Base-by-base conservation (phyloP, 2,888 invertebrate species). In the Drosophila robusta region DNA sequence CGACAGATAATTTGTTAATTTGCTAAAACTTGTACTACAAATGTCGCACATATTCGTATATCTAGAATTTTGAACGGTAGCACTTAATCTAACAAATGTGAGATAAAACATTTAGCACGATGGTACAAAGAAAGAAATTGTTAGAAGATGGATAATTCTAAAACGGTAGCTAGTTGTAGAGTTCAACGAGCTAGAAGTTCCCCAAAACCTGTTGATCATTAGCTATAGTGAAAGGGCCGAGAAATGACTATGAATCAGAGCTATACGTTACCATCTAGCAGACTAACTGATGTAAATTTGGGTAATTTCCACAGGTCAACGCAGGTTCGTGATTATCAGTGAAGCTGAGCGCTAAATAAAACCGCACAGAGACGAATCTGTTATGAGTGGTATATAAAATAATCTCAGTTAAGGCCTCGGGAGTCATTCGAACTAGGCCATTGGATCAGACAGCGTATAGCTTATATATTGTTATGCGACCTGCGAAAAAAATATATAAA, bases 1-100 rank as follows among this genome's bases (percentile, higher is more conserved):
- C 3, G 3, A 52, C n/a, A 74, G 62, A 69, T 62, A 66, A 63
- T 60, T 66, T 42, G 22, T 66, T 52, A 62, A 60, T 65, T 70
- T 55, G 44, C 52, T 14, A 18, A 29, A 47, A 47, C 55, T 50
- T 58, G 55, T 56, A 14, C 24, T 9, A 69, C 75, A 70, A 51
- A 26, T 69, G 45, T 69, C 8, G 49, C 41, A 45, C 36, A 61
- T 36, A 52, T 38, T 50, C 12, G 29, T 64, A 38, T 26, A n/a
- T 47, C 12, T 55, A 12, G 26, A 36, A 12, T 41, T 34, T 24
- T 18, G 16, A 39, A n/a, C 42, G 4, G 18, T 38, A 9, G 4
- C 24, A 32, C 39, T 16, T 49, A 50, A 55, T 55, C 49, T 50
- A 18, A 18, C 18, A 2, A 34, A 38, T 61, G n/a, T 52, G 34